Conservation (phyloP, 2,113 vertebrate species). For the Budorcas taxicolor region DNA sequence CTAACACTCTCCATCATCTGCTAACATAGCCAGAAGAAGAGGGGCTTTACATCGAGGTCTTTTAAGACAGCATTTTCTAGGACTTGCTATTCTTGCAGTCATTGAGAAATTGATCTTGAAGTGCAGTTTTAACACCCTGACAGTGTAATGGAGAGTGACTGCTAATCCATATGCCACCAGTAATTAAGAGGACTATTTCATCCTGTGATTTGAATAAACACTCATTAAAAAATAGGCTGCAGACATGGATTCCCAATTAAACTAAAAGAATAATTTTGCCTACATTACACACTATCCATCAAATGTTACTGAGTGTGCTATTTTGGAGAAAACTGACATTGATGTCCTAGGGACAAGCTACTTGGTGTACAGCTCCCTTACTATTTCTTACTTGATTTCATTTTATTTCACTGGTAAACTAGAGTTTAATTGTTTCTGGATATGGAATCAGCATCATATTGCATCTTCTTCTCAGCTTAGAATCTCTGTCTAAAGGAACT, state of each 20-base stretch:
- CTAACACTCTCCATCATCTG: neutral
- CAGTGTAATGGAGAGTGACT: neutral
- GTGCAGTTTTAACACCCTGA: neutral
- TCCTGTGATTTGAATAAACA: slow-evolving; percentile 7
- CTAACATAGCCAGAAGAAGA: neutral
- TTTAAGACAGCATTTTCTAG: neutral
- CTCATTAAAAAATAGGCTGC: neutral
- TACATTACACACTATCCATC: neutral
- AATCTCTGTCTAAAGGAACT: neutral
- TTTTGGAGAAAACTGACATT: neutral
- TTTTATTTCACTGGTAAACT: neutral
- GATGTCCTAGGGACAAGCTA: neutral
- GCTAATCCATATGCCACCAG: neutral
- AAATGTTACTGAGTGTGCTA: neutral
- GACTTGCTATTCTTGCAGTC: neutral
- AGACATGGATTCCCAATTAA: neutral
- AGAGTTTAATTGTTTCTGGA: neutral
- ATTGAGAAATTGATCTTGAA: neutral
- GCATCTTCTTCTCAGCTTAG: neutral
- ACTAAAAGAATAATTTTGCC: neutral
- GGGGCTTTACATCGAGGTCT: neutral
- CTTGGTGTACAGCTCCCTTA: neutral
- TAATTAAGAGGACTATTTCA: slow-evolving; percentile 22
- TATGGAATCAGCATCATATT: neutral
- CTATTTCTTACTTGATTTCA: neutral